phyloP scores from a whole-genome alignment of 2,797 vertebrate species.

The Anisognathus igniventris region DNA sequence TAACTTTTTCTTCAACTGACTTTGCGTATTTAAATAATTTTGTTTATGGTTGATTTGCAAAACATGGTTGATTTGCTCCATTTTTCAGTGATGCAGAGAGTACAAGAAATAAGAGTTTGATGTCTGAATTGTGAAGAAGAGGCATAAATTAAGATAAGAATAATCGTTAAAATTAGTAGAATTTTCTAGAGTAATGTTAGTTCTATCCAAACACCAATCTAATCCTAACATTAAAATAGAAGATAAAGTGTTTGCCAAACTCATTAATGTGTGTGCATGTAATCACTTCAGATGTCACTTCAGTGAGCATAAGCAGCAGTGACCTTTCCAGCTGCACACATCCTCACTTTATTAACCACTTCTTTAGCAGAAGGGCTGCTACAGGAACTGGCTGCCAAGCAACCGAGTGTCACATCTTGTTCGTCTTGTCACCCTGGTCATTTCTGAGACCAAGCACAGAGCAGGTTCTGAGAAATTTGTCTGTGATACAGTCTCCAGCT shows the following conservation, averaged over 20 bases:
- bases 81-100: background rate
- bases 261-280: background rate
- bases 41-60: no score
- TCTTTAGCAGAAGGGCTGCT: background rate
- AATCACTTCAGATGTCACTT: background rate
- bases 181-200: background rate
- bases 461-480: background rate
- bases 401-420: background rate
- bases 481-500: background rate
- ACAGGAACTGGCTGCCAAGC: background rate
- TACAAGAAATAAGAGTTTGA: background rate
- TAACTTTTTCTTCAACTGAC: background rate
- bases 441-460: background rate
- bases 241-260: background rate
- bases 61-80: background rate
- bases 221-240: conserved; percentile 3
- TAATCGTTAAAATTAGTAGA: background rate
- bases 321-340: background rate
- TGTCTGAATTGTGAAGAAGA: background rate
- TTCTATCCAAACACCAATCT: background rate
- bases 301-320: background rate
- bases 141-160: background rate
- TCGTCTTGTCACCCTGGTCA: background rate
- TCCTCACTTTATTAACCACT: background rate
- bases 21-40: background rate